Conservation (phyloP, 2,113 vertebrate species). For the Globicephala melas region DNA sequence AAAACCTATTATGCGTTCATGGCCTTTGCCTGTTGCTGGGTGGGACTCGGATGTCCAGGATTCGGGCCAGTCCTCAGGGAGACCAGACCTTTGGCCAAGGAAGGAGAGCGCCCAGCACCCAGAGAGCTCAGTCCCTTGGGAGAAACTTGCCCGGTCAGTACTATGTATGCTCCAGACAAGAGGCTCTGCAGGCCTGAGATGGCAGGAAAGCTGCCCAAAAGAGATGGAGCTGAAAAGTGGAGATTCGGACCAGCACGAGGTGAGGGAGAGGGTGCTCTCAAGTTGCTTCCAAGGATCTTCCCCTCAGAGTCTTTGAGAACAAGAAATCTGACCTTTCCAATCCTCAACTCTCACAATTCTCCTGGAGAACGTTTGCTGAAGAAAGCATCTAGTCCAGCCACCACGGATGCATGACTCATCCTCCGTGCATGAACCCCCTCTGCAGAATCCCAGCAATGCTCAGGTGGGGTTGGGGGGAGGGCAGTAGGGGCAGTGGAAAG, state of each 20-base stretch:
- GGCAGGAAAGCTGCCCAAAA: not conserved
- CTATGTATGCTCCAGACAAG: not conserved
- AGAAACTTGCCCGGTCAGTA: not conserved
- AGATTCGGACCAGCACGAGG: not conserved
- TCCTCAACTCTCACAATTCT: not conserved
- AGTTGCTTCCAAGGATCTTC: not conserved
- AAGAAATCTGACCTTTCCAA: not conserved
- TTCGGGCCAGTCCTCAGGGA: not conserved
- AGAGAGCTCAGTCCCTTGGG: not conserved
- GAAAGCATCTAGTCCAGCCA: not conserved
- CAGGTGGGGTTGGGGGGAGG: rapidly evolving
- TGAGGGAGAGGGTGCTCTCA: not conserved
- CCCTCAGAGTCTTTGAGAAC: not conserved
- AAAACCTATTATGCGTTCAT: not conserved
- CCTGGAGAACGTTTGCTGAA: not conserved
- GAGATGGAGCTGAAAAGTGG: not conserved
- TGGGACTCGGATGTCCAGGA: not conserved
- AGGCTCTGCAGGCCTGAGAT: too few relatives aligned
- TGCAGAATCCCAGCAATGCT: too few relatives aligned
- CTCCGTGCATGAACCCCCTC: not conserved
- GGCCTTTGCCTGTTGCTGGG: not conserved
- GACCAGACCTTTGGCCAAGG: not conserved
- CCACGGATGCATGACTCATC: not conserved
- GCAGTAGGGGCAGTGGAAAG: rapidly evolving
- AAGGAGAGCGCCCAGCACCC: not conserved